Base-by-base conservation (phyloP, 1,140 invertebrate genomes). In the Drosophila lacteicornis region DNA sequence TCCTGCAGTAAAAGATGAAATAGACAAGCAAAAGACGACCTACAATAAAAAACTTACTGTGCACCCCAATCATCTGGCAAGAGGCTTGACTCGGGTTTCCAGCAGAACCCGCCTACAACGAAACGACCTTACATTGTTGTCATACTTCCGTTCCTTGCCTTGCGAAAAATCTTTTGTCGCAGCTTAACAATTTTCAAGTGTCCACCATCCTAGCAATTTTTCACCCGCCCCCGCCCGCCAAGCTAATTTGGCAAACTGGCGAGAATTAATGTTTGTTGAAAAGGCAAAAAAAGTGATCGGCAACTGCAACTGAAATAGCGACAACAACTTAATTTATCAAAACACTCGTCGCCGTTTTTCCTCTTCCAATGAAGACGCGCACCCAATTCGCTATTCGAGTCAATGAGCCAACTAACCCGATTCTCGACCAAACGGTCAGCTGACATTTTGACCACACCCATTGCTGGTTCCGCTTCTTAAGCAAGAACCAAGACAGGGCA, bases 321-420 rank as follows among this genome's bases (percentile, higher is more conserved):
- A 80, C 79, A 71, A 79, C 80, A 88, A 78, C 85, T 81, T 90
- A 62, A 87, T 90, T 84, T 84, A 88, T 87, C 84, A 87, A 87
- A 83, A 84, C 68, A 73, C 83, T 83, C 55, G 25, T 43, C 47
- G 38, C 40, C 75, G 33, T 38, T 43, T 13, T 15, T 17, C 50
- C 12, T 15, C 17, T 11, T 9, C n/a, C 7, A 8, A 17, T 7
- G 13, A 42, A 38, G 19, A 17, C 22, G 12, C n/a, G 17, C 27
- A 0, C n/a, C 25, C 25, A 19, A 40, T 25, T 11, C 30, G 4
- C 33, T 22, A 12, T 8, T 11, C 42, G 19, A 76, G 73, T 59
- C 61, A 66, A 67, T 43, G 61, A 76, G 74, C 53, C 74, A 76
- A 76, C 75, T 85, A 84, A 85, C 77, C 82, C 51, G 78, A 85